A percentile compares a stretch with the other conserved stretches of the same genome.
Conservation (phyloP, 2,113 vertebrate species). For the Passer montanus region DNA sequence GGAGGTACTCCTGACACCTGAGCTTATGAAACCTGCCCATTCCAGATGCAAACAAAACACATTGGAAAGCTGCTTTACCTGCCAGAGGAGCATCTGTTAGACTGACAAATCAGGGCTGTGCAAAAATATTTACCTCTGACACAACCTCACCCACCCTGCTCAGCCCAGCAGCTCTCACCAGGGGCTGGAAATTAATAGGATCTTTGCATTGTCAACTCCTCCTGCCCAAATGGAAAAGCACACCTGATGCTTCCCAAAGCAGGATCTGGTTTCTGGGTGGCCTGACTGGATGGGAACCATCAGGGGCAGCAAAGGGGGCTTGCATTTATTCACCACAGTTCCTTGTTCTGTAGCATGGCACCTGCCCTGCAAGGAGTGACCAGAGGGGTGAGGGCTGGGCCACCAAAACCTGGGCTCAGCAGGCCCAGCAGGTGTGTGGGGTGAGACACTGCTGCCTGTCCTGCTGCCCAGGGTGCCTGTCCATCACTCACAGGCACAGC, state of each 20-base stretch:
- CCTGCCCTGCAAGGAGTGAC: background rate
- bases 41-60: background rate
- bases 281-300: background rate
- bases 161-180: background rate
- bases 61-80: background rate
- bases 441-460: fast-evolving
- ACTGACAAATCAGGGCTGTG: background rate
- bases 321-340: fast-evolving
- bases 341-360: fast-evolving
- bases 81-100: background rate
- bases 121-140: background rate
- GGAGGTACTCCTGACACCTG: background rate
- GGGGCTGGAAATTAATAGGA: background rate
- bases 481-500: too few species aligned
- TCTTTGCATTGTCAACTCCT: background rate
- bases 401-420: background rate
- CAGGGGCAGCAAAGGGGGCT: background rate
- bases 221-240: background rate
- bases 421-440: fast-evolving
- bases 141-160: background rate
- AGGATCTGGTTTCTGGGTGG: background rate
- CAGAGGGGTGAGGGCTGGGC: background rate
- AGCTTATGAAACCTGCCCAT: background rate
- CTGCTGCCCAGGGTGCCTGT: background rate
- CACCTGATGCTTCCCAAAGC: background rate